Evolutionary conservation across 2,888 invertebrate genomes (phyloP), one percentile per base, ranked within the genome.

Genomic region (Helleia helle): DNA sequence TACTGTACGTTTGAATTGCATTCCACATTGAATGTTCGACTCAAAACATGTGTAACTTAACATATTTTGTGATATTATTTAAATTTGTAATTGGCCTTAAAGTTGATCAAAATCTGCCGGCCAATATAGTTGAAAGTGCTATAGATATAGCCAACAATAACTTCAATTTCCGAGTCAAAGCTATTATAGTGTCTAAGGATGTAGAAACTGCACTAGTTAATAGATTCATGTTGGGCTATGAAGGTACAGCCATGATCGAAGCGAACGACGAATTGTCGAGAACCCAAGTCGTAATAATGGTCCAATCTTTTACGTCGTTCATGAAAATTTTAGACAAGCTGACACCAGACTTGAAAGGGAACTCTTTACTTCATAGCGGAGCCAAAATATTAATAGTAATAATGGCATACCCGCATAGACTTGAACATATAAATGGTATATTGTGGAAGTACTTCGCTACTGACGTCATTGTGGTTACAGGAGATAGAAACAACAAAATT

Each of bases 341-440:
- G 8, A 71, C 68, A 38, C 71, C 69, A 1, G 72, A 76, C 44
- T 46, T 74, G 1, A 64, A 59, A 58, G 76, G 72, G 1, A 66
- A 62, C 34, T 59, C 65, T 2, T 46, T 74, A 1, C 49, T 75
- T 3, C 67, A 65, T 18, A 66, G 66, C 7, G 61, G 58, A 27
- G 60, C 68, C 0, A 66, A 61, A 48, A 67, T 69, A 40, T 42
- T 76, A 3, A 69, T 76, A 13, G 47, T 72, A 1, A 38, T 75
- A 1, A 47, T 67, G 37, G 53, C 57, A 2, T 57, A 51, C 40
- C 54, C 58, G 1, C 57, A 58, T 24, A 60, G 62, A 44, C 55
- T 75, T 1, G 58, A 65, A 13, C 56, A 54, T 3, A 65, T 76
- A 8, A 70, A 59, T 15, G 54, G 46, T 3, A 58, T 70, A 17